Evolutionary conservation across 2,888 invertebrate species (phyloP), one percentile per base, ranked within the genome.

Genomic region (Hirtodrosophila alboralis): DNA sequence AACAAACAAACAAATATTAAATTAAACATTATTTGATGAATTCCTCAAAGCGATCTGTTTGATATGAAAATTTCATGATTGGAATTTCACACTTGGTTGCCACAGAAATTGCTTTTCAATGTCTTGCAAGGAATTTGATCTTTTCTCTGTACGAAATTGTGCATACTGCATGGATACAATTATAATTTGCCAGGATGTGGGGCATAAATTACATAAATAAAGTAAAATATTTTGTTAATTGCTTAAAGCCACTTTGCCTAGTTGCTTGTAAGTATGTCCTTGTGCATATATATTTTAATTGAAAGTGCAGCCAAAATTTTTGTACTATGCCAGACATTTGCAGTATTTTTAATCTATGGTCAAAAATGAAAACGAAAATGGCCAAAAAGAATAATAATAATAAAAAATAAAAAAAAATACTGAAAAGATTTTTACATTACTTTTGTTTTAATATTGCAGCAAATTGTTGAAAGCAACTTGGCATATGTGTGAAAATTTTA

Each of bases 361-460:
- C 33, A 34, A 21, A 45, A 57, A 49, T 41, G 18, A 54, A 65
- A 51, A 28, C 38, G 21, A 41, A 62, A 63, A 57, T 38, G 26
- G 33, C 23, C 23, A 23, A 23, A 23, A 23, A 23, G 7, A 7
- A 7, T 7, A 23, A 23, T 7, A 2, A 18, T 1, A 2, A 21
- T 5, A 27, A 53, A 38, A 9, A 8, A 18, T 27, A 41, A 14
- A 28, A 8, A 27, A 48, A 26, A n/a, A n/a, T n/a, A n/a, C n/a
- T 59, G 52, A 68, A 65, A 71, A 58, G 62, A 74, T 57, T 68
- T 63, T 75, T 40, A 49, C 67, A 63, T 74, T 70, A 71, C 61
- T 80, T 76, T 80, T 68, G 60, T 78, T 80, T 75, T 69, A 77
- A 78, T 72, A 73, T 67, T 77, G 66, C 66, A 64, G 59, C 62